Evolutionary conservation across 92 coral and sea anemone genomes (phyloP), one percentile per base, ranked within the genome.

Genomic region (Paragorgia papillata): DNA sequence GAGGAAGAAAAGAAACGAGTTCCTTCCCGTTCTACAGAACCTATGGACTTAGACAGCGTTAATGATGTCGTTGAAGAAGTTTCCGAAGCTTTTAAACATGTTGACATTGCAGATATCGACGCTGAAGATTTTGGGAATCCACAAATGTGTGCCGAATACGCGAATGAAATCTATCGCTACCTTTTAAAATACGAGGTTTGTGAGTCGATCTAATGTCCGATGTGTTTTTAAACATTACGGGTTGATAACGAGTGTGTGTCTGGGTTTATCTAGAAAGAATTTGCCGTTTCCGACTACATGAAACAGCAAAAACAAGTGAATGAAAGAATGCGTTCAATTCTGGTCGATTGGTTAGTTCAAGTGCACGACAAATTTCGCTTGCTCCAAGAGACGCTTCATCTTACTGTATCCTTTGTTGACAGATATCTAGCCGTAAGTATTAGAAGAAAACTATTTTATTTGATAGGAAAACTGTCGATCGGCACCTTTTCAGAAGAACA

Each of bases 261-360:
- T 27, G n/a, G 43, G 50, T 28, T 30, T 33, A 48, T 37, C 8
- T 43, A 71, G 78, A 71, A 55, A 71, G 51, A 53, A 31, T 71
- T 71, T 51, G 32, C 17, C 0, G 32, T 71, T 32, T 12, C 28
- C 14, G 80, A 85, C 53, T 94, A 94, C 79, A 86, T 94, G 89
- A 61, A 57, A 48, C 82, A 84, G 29, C 95, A 90, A 56, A 64
- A 51, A 20, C 84, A 76, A 54, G 22, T 94, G 5, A 94, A 85
- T 54, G 97, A 85, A 9, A 61, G 65, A 67, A 94, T 94, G 98
- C 85, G 98, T 0, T 61, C 90, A 17, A 91, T 94, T 48, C 94
- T 94, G 7, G 85, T 94, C 28, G 98, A 94, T 87, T 94, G 98
- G 98, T 86, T 94, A 18, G 79, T 91, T n/a, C 98, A 94, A 62